phyloP scores from a whole-genome alignment of 2,888 invertebrate genomes.

The Erebia palarica region DNA sequence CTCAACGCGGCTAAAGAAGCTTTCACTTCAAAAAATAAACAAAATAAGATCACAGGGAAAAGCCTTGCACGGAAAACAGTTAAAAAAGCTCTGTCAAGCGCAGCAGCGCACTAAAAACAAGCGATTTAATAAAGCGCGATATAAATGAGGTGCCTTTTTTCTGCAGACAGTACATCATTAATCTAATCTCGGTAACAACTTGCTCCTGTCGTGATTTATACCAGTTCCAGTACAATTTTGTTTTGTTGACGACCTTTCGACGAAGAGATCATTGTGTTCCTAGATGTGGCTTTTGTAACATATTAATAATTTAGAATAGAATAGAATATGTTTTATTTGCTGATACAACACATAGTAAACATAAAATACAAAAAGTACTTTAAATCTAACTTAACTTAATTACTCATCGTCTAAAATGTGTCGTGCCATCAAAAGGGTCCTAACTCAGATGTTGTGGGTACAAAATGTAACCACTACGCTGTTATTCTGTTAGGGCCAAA shows the following conservation, averaged over 20 bases:
- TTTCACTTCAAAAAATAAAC: no score
- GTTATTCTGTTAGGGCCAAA: no score
- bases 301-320: no score
- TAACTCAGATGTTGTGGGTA: no score
- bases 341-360: no score
- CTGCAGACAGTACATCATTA: slow-evolving; percentile 35
- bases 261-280: slow-evolving; percentile 18
- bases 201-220: slow-evolving; percentile 36
- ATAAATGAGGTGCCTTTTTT: slow-evolving; percentile 28
- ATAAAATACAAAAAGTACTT: no score
- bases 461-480: no score
- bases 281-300: slow-evolving; percentile 10
- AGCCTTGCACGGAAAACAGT: background rate
- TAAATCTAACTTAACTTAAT: no score
- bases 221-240: slow-evolving; percentile 34
- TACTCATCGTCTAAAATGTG: no score
- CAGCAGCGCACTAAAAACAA: slow-evolving; percentile 4
- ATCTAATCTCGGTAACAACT: slow-evolving; percentile 34
- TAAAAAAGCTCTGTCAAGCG: slow-evolving; percentile 2
- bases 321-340: no score
- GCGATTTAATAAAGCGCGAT: slow-evolving; percentile 15
- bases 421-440: no score
- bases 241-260: slow-evolving; percentile 35
- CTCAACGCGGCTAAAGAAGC: no score
- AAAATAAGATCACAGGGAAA: background rate